Percentiles rank a stretch among this genome's conserved stretches.
Evolutionary conservation across 2,888 invertebrate genomes (phyloP).

Genomic region (Brachylomia viminalis): DNA sequence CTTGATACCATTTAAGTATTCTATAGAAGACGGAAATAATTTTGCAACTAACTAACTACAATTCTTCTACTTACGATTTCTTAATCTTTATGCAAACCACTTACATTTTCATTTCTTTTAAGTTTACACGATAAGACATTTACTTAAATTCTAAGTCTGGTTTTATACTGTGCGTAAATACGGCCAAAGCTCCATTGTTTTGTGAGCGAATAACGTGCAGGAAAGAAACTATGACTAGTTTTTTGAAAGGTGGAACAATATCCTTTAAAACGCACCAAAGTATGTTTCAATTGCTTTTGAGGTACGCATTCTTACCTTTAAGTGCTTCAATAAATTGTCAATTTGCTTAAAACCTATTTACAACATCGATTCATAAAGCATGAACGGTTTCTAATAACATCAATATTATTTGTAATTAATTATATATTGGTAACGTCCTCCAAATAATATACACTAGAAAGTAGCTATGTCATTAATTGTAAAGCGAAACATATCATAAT

Average conservation of each 20-base stretch:
- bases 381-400: conserved; percentile 22
- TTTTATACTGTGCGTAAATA: conserved; percentile 26
- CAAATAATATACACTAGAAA: conserved; percentile 26
- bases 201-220: conserved; percentile 8
- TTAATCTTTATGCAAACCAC: not conserved
- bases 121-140: not conserved
- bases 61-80: not conserved
- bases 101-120: conserved; percentile 10
- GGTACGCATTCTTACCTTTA: conserved; percentile 10
- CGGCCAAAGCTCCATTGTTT: not conserved
- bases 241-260: conserved; percentile 15
- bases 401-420: conserved; percentile 19
- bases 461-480: conserved; percentile 30
- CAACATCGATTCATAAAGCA: conserved; percentile 37
- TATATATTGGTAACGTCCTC: conserved; percentile 45
- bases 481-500: conserved; percentile 23
- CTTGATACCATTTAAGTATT: not conserved
- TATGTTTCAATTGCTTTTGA: conserved; percentile 1
- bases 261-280: conserved; percentile 13
- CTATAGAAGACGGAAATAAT: not conserved
- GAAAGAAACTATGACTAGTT: conserved; percentile 38
- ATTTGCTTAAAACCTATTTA: conserved; percentile 34
- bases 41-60: not conserved
- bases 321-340: not conserved
- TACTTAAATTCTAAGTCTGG: conserved; percentile 14